Conservation (phyloP, 2,888 invertebrate genomes). For the Drosophila parthenogenetica region DNA sequence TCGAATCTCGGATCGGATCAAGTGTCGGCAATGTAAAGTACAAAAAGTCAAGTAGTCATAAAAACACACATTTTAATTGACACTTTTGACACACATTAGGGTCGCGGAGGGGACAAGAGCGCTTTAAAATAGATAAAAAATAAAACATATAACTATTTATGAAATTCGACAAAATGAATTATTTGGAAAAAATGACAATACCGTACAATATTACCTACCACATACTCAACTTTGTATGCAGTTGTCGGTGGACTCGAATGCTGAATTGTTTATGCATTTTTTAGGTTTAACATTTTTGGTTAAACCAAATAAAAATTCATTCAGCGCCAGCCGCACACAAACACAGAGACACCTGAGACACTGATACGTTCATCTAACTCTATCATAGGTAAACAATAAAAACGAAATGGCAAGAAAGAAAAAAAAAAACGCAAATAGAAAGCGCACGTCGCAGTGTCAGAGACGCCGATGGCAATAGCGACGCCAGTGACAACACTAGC, state of each 20-base stretch:
- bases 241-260: constrained; percentile 24
- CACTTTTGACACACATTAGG: constrained; percentile 56
- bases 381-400: constrained; percentile 75
- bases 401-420: constrained; percentile 33
- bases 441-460: constrained; percentile 67
- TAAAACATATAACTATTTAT: constrained; percentile 12
- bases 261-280: constrained; percentile 66
- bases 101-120: background rate
- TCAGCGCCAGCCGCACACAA: constrained; percentile 39
- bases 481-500: constrained; percentile 41
- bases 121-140: constrained; percentile 22
- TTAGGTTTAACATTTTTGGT: constrained; percentile 34
- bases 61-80: constrained; percentile 48
- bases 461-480: constrained; percentile 24
- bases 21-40: constrained; percentile 34
- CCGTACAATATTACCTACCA: constrained; percentile 1
- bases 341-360: constrained; percentile 44
- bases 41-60: constrained; percentile 55
- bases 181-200: constrained; percentile 25
- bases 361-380: constrained; percentile 70
- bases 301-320: constrained; percentile 63
- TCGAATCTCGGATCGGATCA: constrained; percentile 22
- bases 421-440: constrained; percentile 75
- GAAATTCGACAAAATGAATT: constrained; percentile 20
- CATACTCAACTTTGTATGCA: constrained; percentile 60